Percentiles rank a stretch among this genome's conserved stretches.
These are phyloP conservation scores for Lutjanus campechanus DNA, from an alignment of 2,797 vertebrate species.

Conservation along the genomic window DNA sequence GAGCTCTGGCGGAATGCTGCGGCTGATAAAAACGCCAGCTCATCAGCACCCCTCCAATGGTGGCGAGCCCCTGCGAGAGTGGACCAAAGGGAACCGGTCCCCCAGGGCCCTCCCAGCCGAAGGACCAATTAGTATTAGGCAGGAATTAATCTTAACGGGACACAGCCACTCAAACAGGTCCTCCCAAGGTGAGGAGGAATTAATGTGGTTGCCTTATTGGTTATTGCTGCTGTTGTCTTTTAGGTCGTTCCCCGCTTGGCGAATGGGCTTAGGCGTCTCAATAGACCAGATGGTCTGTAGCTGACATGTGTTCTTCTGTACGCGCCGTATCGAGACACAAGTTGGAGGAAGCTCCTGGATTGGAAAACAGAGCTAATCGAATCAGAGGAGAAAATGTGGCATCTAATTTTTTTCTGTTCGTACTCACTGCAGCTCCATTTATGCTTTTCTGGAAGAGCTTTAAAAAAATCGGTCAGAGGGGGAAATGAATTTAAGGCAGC, in stretches of 20 bases:
- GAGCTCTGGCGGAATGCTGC: constrained; percentile 84
- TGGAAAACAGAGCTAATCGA: constrained; percentile 32
- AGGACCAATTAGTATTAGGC: constrained; percentile 91
- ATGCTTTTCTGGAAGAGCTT: constrained; percentile 26
- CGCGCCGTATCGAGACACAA: constrained; percentile 35
- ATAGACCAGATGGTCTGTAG: constrained; percentile 68
- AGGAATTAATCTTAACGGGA: constrained; percentile 88
- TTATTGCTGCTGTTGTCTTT: constrained; percentile 77
- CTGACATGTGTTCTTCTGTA: constrained; percentile 68
- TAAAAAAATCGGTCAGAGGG: constrained; percentile 1
- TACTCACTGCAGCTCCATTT: constrained; percentile 26
- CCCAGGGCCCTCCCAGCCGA: constrained; percentile 79
- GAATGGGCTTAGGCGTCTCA: constrained; percentile 65
- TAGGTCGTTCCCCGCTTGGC: constrained; percentile 57
- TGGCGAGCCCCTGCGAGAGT: constrained; percentile 80
- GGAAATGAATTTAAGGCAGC: background rate
- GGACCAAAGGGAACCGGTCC: constrained; percentile 86
- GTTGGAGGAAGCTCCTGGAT: constrained; percentile 44
- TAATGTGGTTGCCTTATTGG: constrained; percentile 82
- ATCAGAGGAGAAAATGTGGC: constrained; percentile 27
- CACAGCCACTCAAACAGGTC: constrained; percentile 86
- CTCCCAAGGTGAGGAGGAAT: constrained; percentile 88
- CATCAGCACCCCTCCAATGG: constrained; percentile 85
- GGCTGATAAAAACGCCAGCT: constrained; percentile 87
- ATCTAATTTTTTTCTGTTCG: constrained; percentile 36